phyloP scores from a whole-genome alignment of 1,140 invertebrate species.

The Dolichoris vasculosae region DNA sequence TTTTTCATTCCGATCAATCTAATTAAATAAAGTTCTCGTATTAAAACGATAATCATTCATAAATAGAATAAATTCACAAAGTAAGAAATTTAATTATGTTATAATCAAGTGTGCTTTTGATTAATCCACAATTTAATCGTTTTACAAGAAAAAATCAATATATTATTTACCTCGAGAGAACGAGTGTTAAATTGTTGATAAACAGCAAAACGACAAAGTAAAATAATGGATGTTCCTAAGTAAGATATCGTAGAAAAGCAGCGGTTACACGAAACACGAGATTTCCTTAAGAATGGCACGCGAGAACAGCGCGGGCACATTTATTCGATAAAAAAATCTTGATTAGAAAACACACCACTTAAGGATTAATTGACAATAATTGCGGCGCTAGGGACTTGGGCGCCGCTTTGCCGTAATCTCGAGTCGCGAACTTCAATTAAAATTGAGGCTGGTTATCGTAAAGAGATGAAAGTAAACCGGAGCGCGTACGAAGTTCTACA shows the following conservation, averaged over 20 bases:
- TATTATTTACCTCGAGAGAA: no score
- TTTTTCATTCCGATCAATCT: no score
- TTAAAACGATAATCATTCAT: no score
- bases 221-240: background rate
- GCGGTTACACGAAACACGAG: no score
- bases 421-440: conserved; percentile 45
- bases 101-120: no score
- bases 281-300: background rate
- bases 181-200: no score
- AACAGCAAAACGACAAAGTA: background rate
- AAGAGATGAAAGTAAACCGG: conserved; percentile 22
- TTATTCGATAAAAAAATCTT: conserved; percentile 17
- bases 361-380: conserved; percentile 43
- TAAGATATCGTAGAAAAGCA: background rate
- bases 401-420: conserved; percentile 11
- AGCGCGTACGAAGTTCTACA: background rate
- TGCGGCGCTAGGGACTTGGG: conserved; percentile 14
- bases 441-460: conserved; percentile 8
- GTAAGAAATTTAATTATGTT: no score
- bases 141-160: no score
- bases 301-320: background rate
- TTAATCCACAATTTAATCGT: no score
- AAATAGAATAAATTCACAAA: no score
- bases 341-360: conserved; percentile 48
- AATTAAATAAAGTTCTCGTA: no score